phyloP scores from a whole-genome alignment of 2,113 vertebrate species.

The Nycticorax nycticorax region DNA sequence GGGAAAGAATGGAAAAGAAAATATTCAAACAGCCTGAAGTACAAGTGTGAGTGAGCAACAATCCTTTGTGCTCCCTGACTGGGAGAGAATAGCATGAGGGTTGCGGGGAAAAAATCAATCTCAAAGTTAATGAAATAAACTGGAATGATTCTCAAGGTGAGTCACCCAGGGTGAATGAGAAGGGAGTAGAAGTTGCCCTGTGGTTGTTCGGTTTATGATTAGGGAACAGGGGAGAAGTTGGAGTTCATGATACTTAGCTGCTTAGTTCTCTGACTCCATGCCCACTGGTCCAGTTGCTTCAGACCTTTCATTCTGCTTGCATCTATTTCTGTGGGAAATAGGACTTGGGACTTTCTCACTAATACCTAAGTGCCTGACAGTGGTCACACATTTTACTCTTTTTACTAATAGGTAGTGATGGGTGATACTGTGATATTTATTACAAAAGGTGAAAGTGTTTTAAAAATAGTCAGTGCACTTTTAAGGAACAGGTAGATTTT shows the following conservation, averaged over 20 bases:
- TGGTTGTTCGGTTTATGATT: not conserved
- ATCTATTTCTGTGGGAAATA: not conserved
- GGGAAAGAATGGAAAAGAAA: not conserved
- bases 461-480: not conserved
- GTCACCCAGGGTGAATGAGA: not conserved
- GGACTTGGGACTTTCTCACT: not conserved
- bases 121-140: not conserved
- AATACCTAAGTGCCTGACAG: not conserved
- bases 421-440: not conserved
- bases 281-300: not conserved
- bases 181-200: not conserved
- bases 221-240: not conserved
- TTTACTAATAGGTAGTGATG: rapidly evolving
- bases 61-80: not conserved
- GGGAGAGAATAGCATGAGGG: not conserved
- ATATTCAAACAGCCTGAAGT: not conserved
- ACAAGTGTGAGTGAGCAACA: not conserved
- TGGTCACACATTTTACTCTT: not conserved
- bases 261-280: not conserved
- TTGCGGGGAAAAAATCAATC: not conserved
- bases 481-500: not conserved
- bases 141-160: not conserved
- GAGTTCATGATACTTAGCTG: not conserved
- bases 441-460: not conserved
- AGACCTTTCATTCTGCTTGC: not conserved